Base-by-base conservation (phyloP, 2,888 invertebrate genomes). In the Ceriagrion tenellum region DNA sequence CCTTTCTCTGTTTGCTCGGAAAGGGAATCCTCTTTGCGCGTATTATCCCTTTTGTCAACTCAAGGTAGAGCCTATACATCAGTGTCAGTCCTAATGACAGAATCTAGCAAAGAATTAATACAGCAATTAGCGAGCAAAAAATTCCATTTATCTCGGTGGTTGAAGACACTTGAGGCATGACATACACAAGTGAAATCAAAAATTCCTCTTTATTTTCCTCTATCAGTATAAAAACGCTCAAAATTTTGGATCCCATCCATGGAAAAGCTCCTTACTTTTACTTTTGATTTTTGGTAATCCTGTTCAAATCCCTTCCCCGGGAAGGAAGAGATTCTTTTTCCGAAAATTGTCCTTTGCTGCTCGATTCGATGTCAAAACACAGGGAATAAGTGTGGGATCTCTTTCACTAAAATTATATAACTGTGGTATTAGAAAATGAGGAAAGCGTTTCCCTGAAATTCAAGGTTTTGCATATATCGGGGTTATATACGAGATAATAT, bases 21-120 rank as follows among this genome's bases (percentile, higher is more conserved):
- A 81, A 81, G 81, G 69, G 35, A 81, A 81, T 81, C 81, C 81
- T 30, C 81, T 81, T 81, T 81, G 81, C 81, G 81, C 30, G 81
- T 6, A 81, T 91, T 63, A 91, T 91, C 93, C 47, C 93, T 63
- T 69, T 93, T 93, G 47, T 93, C 93, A 93, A 74, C 93, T 12
- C 55, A 93, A 93, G 35, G 93, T 47, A 40, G 47, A 93, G 47
- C 26, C 93, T 47, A 93, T 93, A 69, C 20, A 93, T 93, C 93
- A 93, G 69, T 74, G 63, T 93, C 89, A 2, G 89, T 81, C 26
- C 90, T 30, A 91, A 40, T 59, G 90, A 59, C 69, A 47, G 56
- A 74, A 47, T 93, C 74, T 74, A 93, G 40, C 47, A 74, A 81
- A 81, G 35, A 81, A 35, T 81, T 81, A 81, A 81, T 81, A 35